Conservation (phyloP, 2,797 vertebrate genomes). For the Acestrorhynchus altus region DNA sequence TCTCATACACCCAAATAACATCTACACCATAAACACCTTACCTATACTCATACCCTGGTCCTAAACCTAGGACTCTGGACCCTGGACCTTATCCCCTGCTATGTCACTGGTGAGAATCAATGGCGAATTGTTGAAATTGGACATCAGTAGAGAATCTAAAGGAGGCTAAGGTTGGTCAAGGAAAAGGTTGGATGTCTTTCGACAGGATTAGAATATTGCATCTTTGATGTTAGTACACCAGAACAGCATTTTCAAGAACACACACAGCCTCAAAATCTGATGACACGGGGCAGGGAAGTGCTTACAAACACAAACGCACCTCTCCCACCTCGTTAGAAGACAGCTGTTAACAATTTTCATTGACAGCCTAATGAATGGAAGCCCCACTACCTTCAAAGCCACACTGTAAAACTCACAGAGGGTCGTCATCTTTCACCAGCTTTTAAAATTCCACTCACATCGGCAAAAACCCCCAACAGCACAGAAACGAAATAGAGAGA, state of each 20-base stretch:
- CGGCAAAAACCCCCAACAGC: neutral
- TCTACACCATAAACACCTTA: too few relatives aligned
- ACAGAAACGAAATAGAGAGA: neutral
- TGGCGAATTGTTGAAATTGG: too few relatives aligned
- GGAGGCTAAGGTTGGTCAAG: too few relatives aligned
- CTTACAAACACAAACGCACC: constrained; percentile 11
- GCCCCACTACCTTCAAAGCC: constrained; percentile 23
- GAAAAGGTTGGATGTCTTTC: too few relatives aligned
- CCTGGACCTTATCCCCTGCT: too few relatives aligned
- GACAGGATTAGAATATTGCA: too few relatives aligned
- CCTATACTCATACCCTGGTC: too few relatives aligned
- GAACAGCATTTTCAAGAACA: neutral
- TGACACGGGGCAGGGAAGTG: neutral
- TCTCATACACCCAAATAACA: too few relatives aligned
- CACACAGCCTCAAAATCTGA: constrained; percentile 21
- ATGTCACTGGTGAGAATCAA: too few relatives aligned
- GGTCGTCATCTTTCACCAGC: constrained; percentile 4
- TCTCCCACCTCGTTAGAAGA: constrained; percentile 43
- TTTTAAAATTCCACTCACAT: constrained; percentile 13
- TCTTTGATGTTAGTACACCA: neutral
- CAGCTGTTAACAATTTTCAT: constrained; percentile 41
- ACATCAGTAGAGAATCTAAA: too few relatives aligned
- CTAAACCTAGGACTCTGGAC: too few relatives aligned
- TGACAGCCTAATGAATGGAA: constrained; percentile 37
- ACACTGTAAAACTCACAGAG: constrained; percentile 35